Evolutionary conservation across 1,140 invertebrate genomes (phyloP), one percentile per base, ranked within the genome.

Genomic region (Leguminivora glycinivorella): DNA sequence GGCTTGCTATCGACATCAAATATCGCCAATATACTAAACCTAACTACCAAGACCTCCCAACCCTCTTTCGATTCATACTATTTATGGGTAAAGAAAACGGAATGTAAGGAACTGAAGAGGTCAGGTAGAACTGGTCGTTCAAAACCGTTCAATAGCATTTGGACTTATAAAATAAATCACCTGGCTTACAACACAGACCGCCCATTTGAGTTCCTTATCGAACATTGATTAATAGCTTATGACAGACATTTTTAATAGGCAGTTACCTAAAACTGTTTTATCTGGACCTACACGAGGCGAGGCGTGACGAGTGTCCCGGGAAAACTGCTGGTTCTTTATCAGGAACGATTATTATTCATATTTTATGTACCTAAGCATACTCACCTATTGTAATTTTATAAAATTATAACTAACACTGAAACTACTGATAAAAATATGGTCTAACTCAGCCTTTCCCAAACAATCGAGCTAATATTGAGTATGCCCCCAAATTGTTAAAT

Each of bases 141-240:
- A 71, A 76, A 52, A 71, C 76, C 81, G 58, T 76, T 75, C 75
- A 73, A 79, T 79, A 63, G 71, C 60, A 71, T 76, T 72, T 69
- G 75, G 72, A 72, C 75, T 80, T 80, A 82, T 82, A 75, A 84
- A 84, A 88, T 84, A 88, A 89, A 89, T 89, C 82, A 88, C 82
- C 80, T 80, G 79, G 73, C 66, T 77, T 82, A 79, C 78, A 83
- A 82, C 79, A 81, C 70, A 75, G 85, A 83, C 83, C 83, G 83
- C 85, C 85, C 84, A 85, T 86, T 85, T 75, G 82, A 85, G 72
- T 78, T 75, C 72, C 77, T 88, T 90, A 90, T 90, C 86, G 82
- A 88, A 87, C 76, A 83, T 88, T 90, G 88, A 90, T 88, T 89
- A 85, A 90, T 90, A 87, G 88, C 78, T 77, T 81, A 78, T 82